phyloP scores from a whole-genome alignment of 35 echinoderm and acorn worm species.

The Patiria miniata region DNA sequence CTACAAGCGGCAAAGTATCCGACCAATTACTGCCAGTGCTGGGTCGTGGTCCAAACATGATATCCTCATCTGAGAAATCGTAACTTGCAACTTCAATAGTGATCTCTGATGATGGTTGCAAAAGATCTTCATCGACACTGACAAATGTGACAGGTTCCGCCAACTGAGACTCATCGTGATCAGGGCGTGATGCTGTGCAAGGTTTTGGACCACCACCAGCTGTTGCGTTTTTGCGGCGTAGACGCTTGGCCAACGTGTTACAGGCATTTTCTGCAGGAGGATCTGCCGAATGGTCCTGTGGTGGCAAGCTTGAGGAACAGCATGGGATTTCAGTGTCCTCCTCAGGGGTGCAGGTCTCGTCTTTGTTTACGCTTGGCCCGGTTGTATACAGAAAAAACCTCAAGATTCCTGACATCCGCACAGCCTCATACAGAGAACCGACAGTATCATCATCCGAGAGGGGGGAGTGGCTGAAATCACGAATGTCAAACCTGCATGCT shows the following conservation, averaged over 20 bases:
- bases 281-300: not conserved
- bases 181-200: not conserved
- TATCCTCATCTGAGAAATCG: not conserved
- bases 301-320: not conserved
- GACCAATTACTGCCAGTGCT: not conserved
- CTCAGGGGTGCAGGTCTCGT: not conserved
- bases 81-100: not conserved
- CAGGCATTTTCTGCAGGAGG: not conserved
- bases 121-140: not conserved
- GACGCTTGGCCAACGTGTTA: not conserved
- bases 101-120: not conserved
- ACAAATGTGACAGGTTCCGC: not conserved
- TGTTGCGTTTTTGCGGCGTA: no score
- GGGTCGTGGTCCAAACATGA: not conserved
- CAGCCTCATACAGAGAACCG: not conserved
- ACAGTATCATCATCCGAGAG: not conserved
- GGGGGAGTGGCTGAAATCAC: not conserved
- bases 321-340: not conserved
- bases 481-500: not conserved
- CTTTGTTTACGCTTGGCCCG: not conserved
- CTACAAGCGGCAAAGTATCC: not conserved
- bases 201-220: not conserved
- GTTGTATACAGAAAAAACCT: not conserved
- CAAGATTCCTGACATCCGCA: not conserved
- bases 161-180: not conserved